Evolutionary conservation across 2,797 vertebrate genomes (phyloP), one percentile per base, ranked within the genome.

Genomic region (Pseudochaenichthys georgianus): DNA sequence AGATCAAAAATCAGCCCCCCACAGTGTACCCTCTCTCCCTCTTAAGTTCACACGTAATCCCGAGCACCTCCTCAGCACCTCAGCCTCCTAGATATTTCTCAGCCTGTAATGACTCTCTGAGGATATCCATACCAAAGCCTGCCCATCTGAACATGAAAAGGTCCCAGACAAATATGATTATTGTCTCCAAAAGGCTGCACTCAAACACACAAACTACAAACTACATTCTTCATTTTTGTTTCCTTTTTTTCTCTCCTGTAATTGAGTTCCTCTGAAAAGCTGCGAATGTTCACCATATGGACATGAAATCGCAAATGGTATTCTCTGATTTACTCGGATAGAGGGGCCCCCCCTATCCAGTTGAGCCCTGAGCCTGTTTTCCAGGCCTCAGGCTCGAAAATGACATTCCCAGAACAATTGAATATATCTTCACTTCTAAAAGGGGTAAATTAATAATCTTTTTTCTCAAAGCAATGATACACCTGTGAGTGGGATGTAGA

Each of bases 251-350:
- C 28, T 3, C 3, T 15, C 42, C 15, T n/a, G 59, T 69, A 57
- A 42, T 75, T 80, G 72, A 73, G 16, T 42, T 77, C 43, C 12
- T 67, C 21, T 68, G 34, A 70, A 70, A 84, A 66, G 48, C 46
- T 67, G 70, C 66, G 64, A 83, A 74, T 84, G 81, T 80, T 86
- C 75, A 70, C 78, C 80, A 88, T 78, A 73, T 87, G 86, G 82
- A 58, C 2, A 23, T 80, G 68, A 81, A 81, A 85, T 80, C 60
- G 58, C 72, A 80, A 80, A 70, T 70, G 8, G 17, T 66, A 70
- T 67, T 57, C 61, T 78, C 54, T 50, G 60, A 69, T 80, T 58
- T 31, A 17, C 59, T 69, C 21, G 0, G 69, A 66, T 46, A 17
- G 46, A 73, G 48, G 64, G 45, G 64, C 41, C 48, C 67, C 68